A percentile compares a stretch with the other conserved stretches of the same genome.
Evolutionary conservation across 1,140 invertebrate genomes (phyloP).

Genomic region (Ruditapes philippinarum): DNA sequence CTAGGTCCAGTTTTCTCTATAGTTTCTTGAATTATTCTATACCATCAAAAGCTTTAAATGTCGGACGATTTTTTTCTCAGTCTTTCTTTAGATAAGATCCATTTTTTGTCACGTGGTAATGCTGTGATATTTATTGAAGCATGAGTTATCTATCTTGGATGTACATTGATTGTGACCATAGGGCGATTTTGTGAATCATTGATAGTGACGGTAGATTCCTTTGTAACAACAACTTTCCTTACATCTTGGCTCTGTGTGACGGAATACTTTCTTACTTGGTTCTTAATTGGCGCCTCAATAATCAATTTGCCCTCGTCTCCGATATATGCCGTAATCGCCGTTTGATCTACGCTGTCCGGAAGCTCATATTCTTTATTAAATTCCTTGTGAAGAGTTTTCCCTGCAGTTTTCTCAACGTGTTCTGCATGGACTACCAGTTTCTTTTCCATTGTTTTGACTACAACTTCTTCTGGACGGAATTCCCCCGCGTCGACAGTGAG

Average conservation of each 20-base stretch:
- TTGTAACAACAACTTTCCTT: slow-evolving; percentile 81
- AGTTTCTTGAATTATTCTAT: too few species aligned
- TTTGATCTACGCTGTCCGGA: slow-evolving; percentile 85
- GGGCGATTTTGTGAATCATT: slow-evolving; percentile 80
- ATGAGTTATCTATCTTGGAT: slow-evolving; percentile 64
- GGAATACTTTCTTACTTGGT: slow-evolving; percentile 78
- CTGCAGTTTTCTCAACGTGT: slow-evolving; percentile 84
- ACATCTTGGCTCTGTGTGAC: slow-evolving; percentile 83
- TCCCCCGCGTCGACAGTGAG: slow-evolving; percentile 84
- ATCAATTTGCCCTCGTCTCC: slow-evolving; percentile 84
- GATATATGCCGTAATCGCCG: slow-evolving; percentile 84
- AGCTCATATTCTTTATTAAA: slow-evolving; percentile 86
- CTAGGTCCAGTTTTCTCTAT: too few species aligned
- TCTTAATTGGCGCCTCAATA: slow-evolving; percentile 85
- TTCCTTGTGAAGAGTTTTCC: slow-evolving; percentile 84
- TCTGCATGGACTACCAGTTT: slow-evolving; percentile 85
- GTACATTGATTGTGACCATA: slow-evolving; percentile 83
- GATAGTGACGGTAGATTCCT: slow-evolving; percentile 83
- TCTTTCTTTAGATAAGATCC: too few species aligned
- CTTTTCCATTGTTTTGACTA: slow-evolving; percentile 84
- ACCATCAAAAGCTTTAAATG: too few species aligned
- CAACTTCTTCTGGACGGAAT: slow-evolving; percentile 85
- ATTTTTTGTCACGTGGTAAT: background rate
- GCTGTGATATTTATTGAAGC: background rate
- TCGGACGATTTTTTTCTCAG: too few species aligned